A percentile compares a stretch with the other conserved stretches of the same genome.
phyloP scores from a whole-genome alignment of 2,797 vertebrate species.

The Urosaurus nigricauda region DNA sequence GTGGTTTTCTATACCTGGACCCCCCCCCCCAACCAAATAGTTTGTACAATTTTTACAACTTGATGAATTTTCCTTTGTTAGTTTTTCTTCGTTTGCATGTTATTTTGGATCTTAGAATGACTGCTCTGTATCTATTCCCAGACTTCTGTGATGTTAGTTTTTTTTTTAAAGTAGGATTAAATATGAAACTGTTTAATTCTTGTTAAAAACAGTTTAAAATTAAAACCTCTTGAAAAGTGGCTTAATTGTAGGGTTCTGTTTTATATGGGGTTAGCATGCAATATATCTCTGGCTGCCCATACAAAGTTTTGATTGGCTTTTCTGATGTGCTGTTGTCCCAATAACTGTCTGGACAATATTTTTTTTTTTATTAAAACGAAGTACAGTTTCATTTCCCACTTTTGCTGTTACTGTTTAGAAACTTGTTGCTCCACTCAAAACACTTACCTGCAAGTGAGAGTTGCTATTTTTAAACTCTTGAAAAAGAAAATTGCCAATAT shows the following conservation, averaged over 20 bases:
- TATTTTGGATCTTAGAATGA: background rate
- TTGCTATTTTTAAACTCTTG: background rate
- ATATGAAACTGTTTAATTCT: background rate
- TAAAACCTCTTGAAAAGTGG: background rate
- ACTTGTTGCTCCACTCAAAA: background rate
- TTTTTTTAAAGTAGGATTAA: background rate
- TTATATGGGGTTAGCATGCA: background rate
- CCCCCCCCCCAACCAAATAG: background rate
- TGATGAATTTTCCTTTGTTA: background rate
- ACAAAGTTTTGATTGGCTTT: background rate
- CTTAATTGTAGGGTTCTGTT: background rate
- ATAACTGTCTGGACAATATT: background rate
- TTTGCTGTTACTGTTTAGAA: background rate
- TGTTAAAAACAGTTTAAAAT: background rate
- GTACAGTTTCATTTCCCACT: background rate
- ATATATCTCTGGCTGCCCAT: background rate
- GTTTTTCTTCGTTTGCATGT: background rate
- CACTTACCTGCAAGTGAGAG: background rate
- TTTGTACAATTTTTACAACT: background rate
- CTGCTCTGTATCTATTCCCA: background rate
- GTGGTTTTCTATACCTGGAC: background rate
- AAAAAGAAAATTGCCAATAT: slow-evolving; percentile 1
- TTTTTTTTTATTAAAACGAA: background rate
- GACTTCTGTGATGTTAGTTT: background rate
- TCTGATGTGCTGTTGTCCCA: background rate